Base-by-base conservation (phyloP, 2,888 invertebrate species). In the Lycia hirtaria region DNA sequence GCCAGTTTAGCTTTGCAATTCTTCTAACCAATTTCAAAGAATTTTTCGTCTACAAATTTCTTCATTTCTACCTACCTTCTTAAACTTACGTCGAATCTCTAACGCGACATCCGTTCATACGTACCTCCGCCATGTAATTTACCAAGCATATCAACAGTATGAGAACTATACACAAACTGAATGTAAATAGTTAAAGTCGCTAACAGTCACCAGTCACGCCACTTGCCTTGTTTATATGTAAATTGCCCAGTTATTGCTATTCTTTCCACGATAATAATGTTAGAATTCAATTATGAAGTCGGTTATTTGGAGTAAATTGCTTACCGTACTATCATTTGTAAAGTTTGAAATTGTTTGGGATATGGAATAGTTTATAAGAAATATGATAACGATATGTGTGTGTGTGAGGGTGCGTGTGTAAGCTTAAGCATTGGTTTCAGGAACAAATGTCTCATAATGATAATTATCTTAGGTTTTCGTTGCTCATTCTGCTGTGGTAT, bases 201-300 rank as follows among this genome's bases (percentile, higher is more conserved):
- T 74, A 74, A 74, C 74, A 64, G 71, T 50, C 35, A 1, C 15
- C 15, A 64, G 75, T 69, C 74, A 74, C 74, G 74, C 67, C 17
- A 74, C 56, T 22, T 12, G n/a, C 57, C 65, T 67, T 69, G 67
- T 73, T 73, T 73, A 61, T 72, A 71, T 71, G 73, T 67, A 73
- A 75, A 75, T 73, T 64, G 60, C 63, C 60, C 60, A 53, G 52
- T 67, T 68, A 69, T 63, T 63, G 65, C 56, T 60, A 64, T 64
- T 65, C 66, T 68, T 67, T 67, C 55, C 17, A 33, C 54, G 54
- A 56, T 72, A 70, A 73, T 73, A 68, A 68, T 64, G 60, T 60
- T 62, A 59, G 60, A 74, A 70, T 75, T 75, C 75, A 72, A 75
- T 75, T 71, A 73, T 53, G 44, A 67, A 67, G 58, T 67, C 50